Base-by-base conservation (phyloP, 2,888 invertebrate species). In the Drosophila demipolita region DNA sequence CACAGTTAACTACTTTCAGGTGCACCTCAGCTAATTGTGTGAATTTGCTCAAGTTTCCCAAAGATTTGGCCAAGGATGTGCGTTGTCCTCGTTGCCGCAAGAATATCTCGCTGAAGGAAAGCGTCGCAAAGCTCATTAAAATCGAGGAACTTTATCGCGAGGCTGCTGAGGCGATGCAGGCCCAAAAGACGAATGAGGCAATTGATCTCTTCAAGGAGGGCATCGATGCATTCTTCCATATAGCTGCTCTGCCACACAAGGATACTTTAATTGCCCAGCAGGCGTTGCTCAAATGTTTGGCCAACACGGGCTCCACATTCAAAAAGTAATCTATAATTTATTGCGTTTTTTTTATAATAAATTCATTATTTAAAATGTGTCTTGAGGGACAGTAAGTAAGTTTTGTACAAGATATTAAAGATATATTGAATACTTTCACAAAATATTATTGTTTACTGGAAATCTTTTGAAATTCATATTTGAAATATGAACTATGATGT, bases 261-360 rank as follows among this genome's bases (percentile, higher is more conserved):
- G 95, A 95, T 67, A 95, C 96, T 0, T 94, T 96, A 55, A 92
- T 96, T 35, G 96, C 96, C 0, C 96, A 97, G 91, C 96, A 96
- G 86, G 94, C 96, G 0, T 92, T 97, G 40, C 93, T 95, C 3
- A 94, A 95, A 0, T 96, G 96, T 87, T 94, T 95, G 82, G 95
- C 95, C 0, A 93, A 94, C 49, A 90, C 83, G 29, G 92, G 91
- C 17, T 89, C 83, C 6, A 90, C 89, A 5, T 91, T 90, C 12
- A 90, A 73, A 57, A 91, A 85, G 64, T 87, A 80, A 72, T 38
- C 9, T 26, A 36, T 20, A 23, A 15, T 45, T 2, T n/a, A 50
- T 48, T 55, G 8, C 32, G 32, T 32, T 33, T 58, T 40, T 42
- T 49, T 78, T 61, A 48, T 36, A 52, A 45, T 9, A 20, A 52